phyloP scores from a whole-genome alignment of 1,140 invertebrate species.

The Apolygus lucorum region DNA sequence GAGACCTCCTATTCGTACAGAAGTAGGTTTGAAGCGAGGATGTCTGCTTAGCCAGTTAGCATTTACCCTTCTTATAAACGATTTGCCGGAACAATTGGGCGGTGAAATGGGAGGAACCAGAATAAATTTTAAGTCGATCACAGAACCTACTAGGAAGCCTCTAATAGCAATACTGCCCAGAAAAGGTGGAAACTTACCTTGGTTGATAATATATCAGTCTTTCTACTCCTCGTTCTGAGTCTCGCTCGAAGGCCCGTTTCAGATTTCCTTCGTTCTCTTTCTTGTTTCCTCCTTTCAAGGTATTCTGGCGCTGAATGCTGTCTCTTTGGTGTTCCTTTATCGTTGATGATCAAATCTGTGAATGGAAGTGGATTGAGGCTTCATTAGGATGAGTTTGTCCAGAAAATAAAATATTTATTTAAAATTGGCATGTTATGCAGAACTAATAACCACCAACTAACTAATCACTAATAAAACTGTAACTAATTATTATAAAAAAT shows the following conservation, averaged over 20 bases:
- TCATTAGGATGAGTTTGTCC: neutral
- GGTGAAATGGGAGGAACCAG: neutral
- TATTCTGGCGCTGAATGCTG: conserved; percentile 83
- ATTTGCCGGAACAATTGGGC: too few relatives aligned
- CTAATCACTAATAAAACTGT: too few relatives aligned
- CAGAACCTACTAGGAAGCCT: neutral
- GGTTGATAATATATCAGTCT: conserved; percentile 37
- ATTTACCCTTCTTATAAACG: too few relatives aligned
- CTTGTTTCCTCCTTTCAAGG: conserved; percentile 67
- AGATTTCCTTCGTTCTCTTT: conserved; percentile 57
- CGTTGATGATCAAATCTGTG: conserved; percentile 39
- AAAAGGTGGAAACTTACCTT: conserved; percentile 3
- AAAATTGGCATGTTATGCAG: too few relatives aligned
- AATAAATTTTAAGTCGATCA: neutral
- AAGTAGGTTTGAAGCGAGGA: too few relatives aligned
- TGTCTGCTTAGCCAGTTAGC: too few relatives aligned
- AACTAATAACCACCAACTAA: too few relatives aligned
- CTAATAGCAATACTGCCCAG: neutral
- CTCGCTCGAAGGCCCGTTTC: conserved; percentile 48
- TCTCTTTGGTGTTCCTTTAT: conserved; percentile 52
- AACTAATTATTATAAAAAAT: too few relatives aligned
- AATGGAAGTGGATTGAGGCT: conserved; percentile 7
- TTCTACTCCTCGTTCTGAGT: conserved; percentile 47
- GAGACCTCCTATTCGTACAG: too few relatives aligned
- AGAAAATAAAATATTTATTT: too few relatives aligned